A percentile compares a stretch with the other conserved stretches of the same genome.
Evolutionary conservation across 2,797 vertebrate species (phyloP).

Genomic region (Nyctalus aviator): DNA sequence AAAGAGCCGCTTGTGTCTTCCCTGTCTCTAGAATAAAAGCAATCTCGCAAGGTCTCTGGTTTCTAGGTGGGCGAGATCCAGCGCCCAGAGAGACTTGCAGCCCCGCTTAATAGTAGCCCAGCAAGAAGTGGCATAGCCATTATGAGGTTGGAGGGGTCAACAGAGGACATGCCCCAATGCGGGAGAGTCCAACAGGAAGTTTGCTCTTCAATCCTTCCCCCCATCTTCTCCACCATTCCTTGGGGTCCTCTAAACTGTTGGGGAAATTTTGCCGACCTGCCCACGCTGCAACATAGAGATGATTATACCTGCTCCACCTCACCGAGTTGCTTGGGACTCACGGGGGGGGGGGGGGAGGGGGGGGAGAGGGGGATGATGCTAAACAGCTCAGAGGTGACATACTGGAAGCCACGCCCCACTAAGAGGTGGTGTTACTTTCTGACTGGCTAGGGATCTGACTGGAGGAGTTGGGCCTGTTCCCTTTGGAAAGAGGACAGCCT

Average conservation of each 20-base stretch:
- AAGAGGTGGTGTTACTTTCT: background rate
- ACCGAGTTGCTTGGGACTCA: background rate
- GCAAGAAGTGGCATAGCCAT: slow-evolving; percentile 8
- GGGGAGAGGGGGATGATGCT: too few species aligned
- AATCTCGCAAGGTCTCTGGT: slow-evolving; percentile 50
- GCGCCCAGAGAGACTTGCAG: slow-evolving; percentile 23
- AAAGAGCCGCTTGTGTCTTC: slow-evolving; percentile 61
- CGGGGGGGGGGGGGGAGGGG: background rate
- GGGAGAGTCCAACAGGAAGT: background rate
- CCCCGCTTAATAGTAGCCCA: slow-evolving; percentile 56
- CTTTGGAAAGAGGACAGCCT: slow-evolving; percentile 27
- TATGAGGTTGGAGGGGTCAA: background rate
- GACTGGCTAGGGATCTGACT: background rate
- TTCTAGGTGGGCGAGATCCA: slow-evolving; percentile 61
- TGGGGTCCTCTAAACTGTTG: background rate
- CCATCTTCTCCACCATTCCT: background rate
- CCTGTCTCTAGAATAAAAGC: slow-evolving; percentile 65
- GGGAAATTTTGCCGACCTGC: background rate
- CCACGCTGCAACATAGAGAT: background rate
- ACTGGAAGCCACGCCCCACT: background rate
- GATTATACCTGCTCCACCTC: background rate
- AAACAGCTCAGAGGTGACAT: background rate
- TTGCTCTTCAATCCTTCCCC: background rate
- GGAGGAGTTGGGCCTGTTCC: background rate
- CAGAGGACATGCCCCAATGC: background rate